Conservation (phyloP, 2,797 vertebrate species). For the Gouania willdenowi region DNA sequence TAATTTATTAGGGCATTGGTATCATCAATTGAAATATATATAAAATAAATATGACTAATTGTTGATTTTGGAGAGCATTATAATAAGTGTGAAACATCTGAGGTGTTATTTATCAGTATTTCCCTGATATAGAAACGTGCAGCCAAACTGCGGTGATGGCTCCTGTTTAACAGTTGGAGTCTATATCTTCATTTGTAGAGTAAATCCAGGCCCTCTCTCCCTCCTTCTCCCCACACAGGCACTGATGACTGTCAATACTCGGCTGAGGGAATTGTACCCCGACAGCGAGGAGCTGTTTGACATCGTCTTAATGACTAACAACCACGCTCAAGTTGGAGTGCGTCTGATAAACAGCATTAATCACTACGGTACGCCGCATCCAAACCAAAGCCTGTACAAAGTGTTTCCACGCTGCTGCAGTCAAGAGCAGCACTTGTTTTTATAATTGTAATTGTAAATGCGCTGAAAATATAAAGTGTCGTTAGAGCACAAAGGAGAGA, state of each 20-base stretch:
- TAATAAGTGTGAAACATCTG: no score
- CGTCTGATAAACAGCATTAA: constrained; percentile 98
- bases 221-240: no score
- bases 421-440: not conserved
- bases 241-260: constrained; percentile 84
- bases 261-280: constrained; percentile 86
- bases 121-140: not conserved
- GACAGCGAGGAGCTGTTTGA: constrained; percentile 93
- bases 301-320: constrained; percentile 96
- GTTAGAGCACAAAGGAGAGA: not conserved
- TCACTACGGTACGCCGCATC: constrained; percentile 82
- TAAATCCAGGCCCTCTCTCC: constrained; percentile 1
- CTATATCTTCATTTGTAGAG: constrained; percentile 1
- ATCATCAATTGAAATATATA: no score
- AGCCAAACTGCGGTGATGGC: not conserved
- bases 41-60: no score
- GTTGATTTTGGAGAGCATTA: no score
- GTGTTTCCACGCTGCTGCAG: no score
- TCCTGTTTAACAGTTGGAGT: constrained; percentile 1
- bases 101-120: no score
- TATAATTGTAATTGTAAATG: not conserved
- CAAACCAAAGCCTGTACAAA: no score
- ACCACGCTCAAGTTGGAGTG: constrained; percentile 95
- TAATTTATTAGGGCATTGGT: no score
- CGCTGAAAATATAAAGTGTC: not conserved